phyloP scores from a whole-genome alignment of 2,113 vertebrate species.

The Hippocampus mohnikei region DNA sequence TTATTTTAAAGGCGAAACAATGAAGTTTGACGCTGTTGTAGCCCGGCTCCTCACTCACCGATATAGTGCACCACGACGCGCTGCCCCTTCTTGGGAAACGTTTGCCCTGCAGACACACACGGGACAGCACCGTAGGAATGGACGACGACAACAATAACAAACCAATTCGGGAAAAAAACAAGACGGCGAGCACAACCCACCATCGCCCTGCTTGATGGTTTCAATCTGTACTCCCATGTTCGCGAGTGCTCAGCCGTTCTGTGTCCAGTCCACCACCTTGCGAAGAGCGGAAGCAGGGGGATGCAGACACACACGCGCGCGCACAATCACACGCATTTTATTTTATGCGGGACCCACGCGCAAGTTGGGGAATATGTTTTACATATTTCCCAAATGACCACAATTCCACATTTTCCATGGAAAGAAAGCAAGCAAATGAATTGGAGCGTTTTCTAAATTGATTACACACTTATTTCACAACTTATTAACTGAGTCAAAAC shows the following conservation, averaged over 20 bases:
- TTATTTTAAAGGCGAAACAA: neutral
- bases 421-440: no score
- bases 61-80: conserved; percentile 88
- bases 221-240: conserved; percentile 87
- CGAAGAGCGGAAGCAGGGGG: conserved; percentile 42
- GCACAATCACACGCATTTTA: no score
- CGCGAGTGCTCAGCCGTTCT: conserved; percentile 26
- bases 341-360: neutral
- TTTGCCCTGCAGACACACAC: conserved; percentile 73
- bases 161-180: neutral
- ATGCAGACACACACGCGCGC: neutral
- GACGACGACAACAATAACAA: neutral
- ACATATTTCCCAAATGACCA: no score
- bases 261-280: conserved; percentile 22
- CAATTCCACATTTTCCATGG: no score
- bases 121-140: neutral
- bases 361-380: neutral
- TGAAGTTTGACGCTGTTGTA: neutral
- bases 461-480: no score
- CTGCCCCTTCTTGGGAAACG: conserved; percentile 89
- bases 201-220: conserved; percentile 83
- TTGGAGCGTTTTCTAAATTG: no score
- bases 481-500: no score
- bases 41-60: conserved; percentile 72
- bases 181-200: conserved; percentile 53